Base-by-base conservation (phyloP, 2,797 vertebrate genomes). In the Limosa lapponica region DNA sequence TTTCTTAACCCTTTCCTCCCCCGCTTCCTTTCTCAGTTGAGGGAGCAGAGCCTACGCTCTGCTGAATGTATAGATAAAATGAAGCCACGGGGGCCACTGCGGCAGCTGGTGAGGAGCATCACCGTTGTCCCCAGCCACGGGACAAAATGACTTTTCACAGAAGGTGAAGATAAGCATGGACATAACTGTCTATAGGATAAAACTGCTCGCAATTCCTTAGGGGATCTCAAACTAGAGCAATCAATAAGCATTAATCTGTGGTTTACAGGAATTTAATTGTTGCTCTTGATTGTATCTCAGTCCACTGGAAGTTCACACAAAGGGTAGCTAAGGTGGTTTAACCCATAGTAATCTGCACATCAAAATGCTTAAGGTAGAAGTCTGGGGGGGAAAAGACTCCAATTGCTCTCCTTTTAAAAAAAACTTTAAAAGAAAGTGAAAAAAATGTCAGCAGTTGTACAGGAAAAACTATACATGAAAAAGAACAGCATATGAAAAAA, bases 301-400 rank as follows among this genome's bases (percentile, higher is more conserved):
- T 37, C 41, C 36, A n/a, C 5, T 46, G 44, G 74, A 90, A 90
- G 54, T 48, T 79, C 80, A 85, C 44, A 48, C 18, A 69, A 71
- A 64, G 51, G 13, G 41, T 18, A 55, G 18, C 39, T 54, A 13
- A 7, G 16, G 12, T 64, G 58, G 58, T 16, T 84, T 55, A 88
- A 64, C 8, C 25, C 49, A 36, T 2, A 62, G 34, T 6, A 61
- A 78, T 54, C 30, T 17, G n/a, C 39, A 43, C 30, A 34, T 19
- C 16, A 44, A 48, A 41, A 62, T 54, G 8, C 15, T 79, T 66
- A 55, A 12, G 24, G n/a, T 58, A 59, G 58, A 81, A 93, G 80
- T 51, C 5, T 0, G 0, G 8, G 22, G 18, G 10, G 1, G 6
- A 6, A 34, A 59, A 4, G 4, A 37, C 32, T 18, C 41, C 11